Evolutionary conservation across 2,797 vertebrate species (phyloP), one percentile per base, ranked within the genome.

Genomic region (Pteronotus mesoamericanus): DNA sequence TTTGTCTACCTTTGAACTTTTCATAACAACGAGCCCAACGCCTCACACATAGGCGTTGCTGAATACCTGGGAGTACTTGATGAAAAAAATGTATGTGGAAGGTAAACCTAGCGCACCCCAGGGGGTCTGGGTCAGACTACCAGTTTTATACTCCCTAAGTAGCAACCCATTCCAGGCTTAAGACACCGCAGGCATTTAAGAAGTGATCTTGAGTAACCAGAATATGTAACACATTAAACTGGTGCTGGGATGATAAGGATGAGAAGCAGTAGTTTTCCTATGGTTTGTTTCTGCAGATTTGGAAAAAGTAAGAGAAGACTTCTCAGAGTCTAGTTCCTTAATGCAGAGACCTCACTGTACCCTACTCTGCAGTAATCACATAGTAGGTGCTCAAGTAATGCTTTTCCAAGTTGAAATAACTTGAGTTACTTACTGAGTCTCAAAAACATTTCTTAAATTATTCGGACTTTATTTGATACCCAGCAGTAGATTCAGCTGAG

Each of bases 1-100:
- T 57, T 89, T 80, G 66, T 55, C 24, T 86, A 75, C 89, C 64
- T 93, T 91, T 94, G 89, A 66, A 79, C 64, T 80, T 95, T 84
- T 72, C 74, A 37, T 46, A 80, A 93, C 48, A 87, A 80, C 83
- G 51, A 94, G 71, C 44, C 64, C 79, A 94, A 14, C 5, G 14
- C 11, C n/a, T 91, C 51, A 80, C 10, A 79, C 6, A 24, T 0
- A 92, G 71, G 48, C 39, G 10, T 21, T 91, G 71, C 55, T 78
- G 72, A 80, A 89, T 74, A 46, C 29, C 42, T 93, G 37, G 34
- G 26, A 75, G 29, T 83, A 78, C 91, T 89, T 69, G 53, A 95
- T 55, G 18, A 68, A 79, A 75, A 89, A 92, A 71, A 57, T 32
- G 3, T n/a, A 59, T 26, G 22, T 75, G 51, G 83, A 75, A 89